Evolutionary conservation across 2,797 vertebrate species (phyloP), one percentile per base, ranked within the genome.

Genomic region (Lithobates sylvaticus): DNA sequence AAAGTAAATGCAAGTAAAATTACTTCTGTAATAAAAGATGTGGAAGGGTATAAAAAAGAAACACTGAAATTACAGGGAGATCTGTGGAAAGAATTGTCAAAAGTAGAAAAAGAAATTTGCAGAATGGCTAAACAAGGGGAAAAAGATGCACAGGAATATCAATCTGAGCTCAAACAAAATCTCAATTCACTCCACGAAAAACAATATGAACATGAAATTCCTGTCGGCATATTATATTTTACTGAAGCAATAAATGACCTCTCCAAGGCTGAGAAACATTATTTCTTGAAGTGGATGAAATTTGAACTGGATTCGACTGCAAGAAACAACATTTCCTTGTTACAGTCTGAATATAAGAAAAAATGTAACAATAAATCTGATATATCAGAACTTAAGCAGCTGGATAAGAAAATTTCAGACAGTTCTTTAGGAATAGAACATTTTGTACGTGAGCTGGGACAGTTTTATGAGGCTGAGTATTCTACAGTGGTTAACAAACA

Each of bases 251-350:
- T 97, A 36, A 93, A 87, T 78, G 88, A 92, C 75, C 74, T 39
- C 82, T 0, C 47, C 15, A 50, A 16, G 47, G 13, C 88, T 92
- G 93, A 95, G 84, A 94, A 92, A 81, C 89, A 91, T 12, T 96
- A 91, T 86, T 97, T 97, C 84, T 90, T 97, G 21, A 91, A 88
- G 71, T 96, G 95, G 95, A 94, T 96, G 93, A 96, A 92, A 88
- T 89, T 94, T 81, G 93, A 88, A n/a, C 93, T 97, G 69, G 84
- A 91, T n/a, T 90, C 90, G 4, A 9, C 93, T 18, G 92, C 94
- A 10, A 93, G 89, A 3, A 86, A 91, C 0, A 93, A 95, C 29
- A 39, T 9, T 39, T 39, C 39, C 39, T 39, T 39, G 7, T 10
- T 39, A 9, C 39, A 39, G 39, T 39, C 8, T 39, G 39, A 39